A percentile compares a stretch with the other conserved stretches of the same genome.
Conservation (phyloP, 2,113 vertebrate genomes). For the Turdus rufiventris region DNA sequence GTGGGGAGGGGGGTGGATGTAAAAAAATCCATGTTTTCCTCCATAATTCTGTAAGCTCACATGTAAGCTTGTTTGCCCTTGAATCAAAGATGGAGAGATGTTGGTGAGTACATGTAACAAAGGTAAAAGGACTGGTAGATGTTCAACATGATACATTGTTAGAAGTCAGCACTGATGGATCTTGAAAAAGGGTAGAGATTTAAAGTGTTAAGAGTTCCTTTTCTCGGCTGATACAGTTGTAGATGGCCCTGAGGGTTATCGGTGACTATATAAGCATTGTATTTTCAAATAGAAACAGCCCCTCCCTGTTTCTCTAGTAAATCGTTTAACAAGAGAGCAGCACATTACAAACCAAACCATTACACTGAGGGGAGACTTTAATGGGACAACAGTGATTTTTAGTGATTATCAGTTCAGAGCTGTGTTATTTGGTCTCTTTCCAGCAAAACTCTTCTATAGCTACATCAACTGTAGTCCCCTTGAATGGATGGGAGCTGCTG, state of each 20-base stretch:
- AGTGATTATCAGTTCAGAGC: neutral
- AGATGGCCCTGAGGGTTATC: neutral
- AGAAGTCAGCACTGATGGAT: neutral
- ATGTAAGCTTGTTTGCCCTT: neutral
- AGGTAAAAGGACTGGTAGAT: neutral
- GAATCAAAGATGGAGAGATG: neutral
- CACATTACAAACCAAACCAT: neutral
- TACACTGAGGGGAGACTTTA: neutral
- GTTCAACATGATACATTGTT: neutral
- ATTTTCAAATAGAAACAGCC: neutral
- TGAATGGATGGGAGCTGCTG: neutral
- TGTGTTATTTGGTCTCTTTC: neutral
- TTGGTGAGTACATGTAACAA: neutral
- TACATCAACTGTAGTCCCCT: neutral
- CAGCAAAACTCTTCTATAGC: neutral
- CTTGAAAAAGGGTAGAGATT: neutral
- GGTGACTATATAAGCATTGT: neutral
- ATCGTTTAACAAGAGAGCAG: neutral
- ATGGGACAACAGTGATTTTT: neutral
- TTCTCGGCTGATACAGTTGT: neutral
- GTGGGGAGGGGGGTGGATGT: rapidly evolving
- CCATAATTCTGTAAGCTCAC: neutral
- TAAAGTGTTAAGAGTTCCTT: rapidly evolving
- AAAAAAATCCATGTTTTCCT: neutral
- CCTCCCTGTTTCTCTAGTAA: neutral